Evolutionary conservation across 2,888 invertebrate genomes (phyloP), one percentile per base, ranked within the genome.

Genomic region (Dexiosoma caninum): DNA sequence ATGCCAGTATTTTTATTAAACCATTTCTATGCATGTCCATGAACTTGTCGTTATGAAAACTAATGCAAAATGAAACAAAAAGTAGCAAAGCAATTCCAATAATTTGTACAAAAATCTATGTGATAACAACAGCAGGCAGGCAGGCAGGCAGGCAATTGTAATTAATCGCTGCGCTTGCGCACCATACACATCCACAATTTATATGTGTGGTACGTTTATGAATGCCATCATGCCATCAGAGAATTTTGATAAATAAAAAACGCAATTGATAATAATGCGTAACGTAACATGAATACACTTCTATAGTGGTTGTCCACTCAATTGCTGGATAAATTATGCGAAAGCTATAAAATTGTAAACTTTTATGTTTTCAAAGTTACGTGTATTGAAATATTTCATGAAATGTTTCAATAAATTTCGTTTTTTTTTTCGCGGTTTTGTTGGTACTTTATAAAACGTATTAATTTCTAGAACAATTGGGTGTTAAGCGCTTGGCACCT

Each of bases 291-390:
- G 23, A 75, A 59, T 76, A 69, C 51, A 67, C 59, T 57, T 46
- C 35, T 27, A 27, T 5, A 27, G 6, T 27, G 6, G 27, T 27
- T 27, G 4, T 32, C n/a, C n/a, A 32, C 37, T 35, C 67, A n/a
- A 37, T 42, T 19, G 37, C 9, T 53, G 27, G 51, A n/a, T 53
- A 69, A 75, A 76, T 60, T 60, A 76, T 67, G 60, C 75, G 42
- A 53, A 62, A 64, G 16, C 16, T 19, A 35, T 53, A 27, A 35
- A 44, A 70, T 86, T 83, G 85, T 85, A 83, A 85, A 86, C 78
- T 86, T 87, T 86, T 86, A 87, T 87, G 86, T 85, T 85, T 83
- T 76, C 72, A 84, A 44, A 44, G 75, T 84, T 87, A 87, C 87
- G 87, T 87, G 88, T 84, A 69, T 9, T 84, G 76, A 85, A 85